Base-by-base conservation (phyloP, 2,888 invertebrate genomes). In the Atrina japonica region DNA sequence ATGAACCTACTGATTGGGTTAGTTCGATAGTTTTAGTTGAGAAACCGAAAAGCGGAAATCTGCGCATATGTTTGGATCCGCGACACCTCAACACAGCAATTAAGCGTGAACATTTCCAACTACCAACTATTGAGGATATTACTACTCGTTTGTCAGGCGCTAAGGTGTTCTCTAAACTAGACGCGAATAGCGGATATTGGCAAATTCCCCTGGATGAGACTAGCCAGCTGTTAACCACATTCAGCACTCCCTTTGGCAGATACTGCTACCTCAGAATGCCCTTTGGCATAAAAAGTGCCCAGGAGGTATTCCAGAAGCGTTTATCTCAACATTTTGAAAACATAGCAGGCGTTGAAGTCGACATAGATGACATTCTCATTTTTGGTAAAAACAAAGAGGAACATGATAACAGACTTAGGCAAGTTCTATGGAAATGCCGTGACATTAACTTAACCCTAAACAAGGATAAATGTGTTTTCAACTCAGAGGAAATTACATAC, bases 1-100 rank as follows among this genome's bases (percentile, higher is more conserved):
- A 67, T 25, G 68, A 72, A 18, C 76, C 76, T 0, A 81, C 80
- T 2, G 76, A 73, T 11, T 81, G 79, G 81, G 74, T 81, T 1
- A 80, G 61, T 52, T 74, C 75, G 3, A 35, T 80, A 16, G 77
- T 78, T 2, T 56, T 75, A 14, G 71, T 69, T 11, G 50, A 64
- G 23, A 56, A 80, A 65, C 50, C 50, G 11, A 52, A 80, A 47
- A 67, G 55, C n/a, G 60, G 58, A 16, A 47, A 71, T 0, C 50
- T 71, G 5, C 50, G 71, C 27, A 41, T 66, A 2, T 71, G 71
- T 49, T 25, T 76, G 30, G 77, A 79, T 56, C 73, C 75, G 2
- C 50, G 68, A 61, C 40, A 65, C 30, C 35, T 77, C 2, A 78
- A 78, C 45, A 27, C 47, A 29, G 75, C 71, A 5, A 75, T 78